Base-by-base conservation (phyloP, 2,113 vertebrate genomes). In the Bufo gargarizans region DNA sequence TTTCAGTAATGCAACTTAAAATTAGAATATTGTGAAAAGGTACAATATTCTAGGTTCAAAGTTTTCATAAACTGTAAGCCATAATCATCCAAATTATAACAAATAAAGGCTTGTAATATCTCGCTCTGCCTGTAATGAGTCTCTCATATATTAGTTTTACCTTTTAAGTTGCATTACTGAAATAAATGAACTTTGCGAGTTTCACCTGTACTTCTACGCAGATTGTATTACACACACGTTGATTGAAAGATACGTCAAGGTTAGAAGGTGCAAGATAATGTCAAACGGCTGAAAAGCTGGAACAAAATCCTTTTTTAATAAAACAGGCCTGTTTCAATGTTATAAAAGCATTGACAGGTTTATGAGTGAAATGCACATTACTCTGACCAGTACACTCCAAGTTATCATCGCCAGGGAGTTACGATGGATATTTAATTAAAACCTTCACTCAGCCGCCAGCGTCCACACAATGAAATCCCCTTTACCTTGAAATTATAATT, bases 371-470 rank as follows among this genome's bases (percentile, higher is more conserved):
- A 17, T 6, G 63, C 49, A 43, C 69, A 88, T 88, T 88, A 63
- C 69, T 53, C 20, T 20, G 67, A 88, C 55, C 79, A 65, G 65
- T 33, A 33, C 55, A 63, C 53, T 12, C 20, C 19, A 53, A 56
- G 71, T 58, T 88, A 59, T 88, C 86, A 83, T 77, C 47, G 43
- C 69, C 58, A 20, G 20, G 56, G 80, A 88, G 69, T 81, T 76
- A 76, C 50, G 72, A 77, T 17, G 49, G 86, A 83, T 65, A 65
- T 88, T 83, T 88, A 83, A 88, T 88, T 61, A 88, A 83, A 88
- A 20, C 22, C 53, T 45, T 83, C 80, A 88, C 69, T 88, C 69
- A 88, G 14, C 86, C 63, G 58, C 43, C 79, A 61, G 49, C 43
- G 19, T 65, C 5, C 5, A 17, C 53, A 72, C n/a, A 49, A 83